These are phyloP conservation scores for Drosophila demipolita DNA, from an alignment of 2,888 invertebrate genomes.

Conservation along the genomic window DNA sequence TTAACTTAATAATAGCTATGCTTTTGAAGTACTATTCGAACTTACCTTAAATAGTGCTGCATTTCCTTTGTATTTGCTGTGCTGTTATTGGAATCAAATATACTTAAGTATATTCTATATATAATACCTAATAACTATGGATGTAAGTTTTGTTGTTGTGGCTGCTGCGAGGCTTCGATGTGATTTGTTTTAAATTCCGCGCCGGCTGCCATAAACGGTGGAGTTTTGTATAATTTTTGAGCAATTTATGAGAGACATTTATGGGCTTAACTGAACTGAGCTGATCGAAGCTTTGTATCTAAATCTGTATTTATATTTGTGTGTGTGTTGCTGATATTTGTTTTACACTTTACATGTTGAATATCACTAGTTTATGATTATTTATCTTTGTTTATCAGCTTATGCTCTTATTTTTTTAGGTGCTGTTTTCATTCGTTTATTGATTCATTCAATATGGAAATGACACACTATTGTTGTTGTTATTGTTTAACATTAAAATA, in stretches of 20 bases:
- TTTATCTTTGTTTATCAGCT: constrained; percentile 57
- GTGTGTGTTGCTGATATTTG: constrained; percentile 47
- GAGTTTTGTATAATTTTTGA: constrained; percentile 47
- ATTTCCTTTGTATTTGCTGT: constrained; percentile 68
- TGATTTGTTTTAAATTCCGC: constrained; percentile 34
- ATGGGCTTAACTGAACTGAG: constrained; percentile 49
- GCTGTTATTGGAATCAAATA: constrained; percentile 43
- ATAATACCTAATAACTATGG: constrained; percentile 38
- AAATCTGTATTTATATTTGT: constrained; percentile 40
- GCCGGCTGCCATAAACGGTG: constrained; percentile 43
- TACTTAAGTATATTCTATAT: constrained; percentile 35
- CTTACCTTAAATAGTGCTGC: constrained; percentile 70
- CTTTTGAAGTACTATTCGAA: background rate
- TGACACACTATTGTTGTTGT: constrained; percentile 30
- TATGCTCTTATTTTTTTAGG: constrained; percentile 31
- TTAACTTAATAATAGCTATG: background rate
- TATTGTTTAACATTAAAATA: constrained; percentile 44
- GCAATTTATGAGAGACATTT: constrained; percentile 60
- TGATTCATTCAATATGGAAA: constrained; percentile 32
- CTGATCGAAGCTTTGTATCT: constrained; percentile 37
- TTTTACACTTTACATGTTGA: constrained; percentile 68
- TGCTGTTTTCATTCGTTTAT: constrained; percentile 41
- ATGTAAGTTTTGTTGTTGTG: constrained; percentile 29
- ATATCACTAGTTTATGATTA: constrained; percentile 76
- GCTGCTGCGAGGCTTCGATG: constrained; percentile 9